Evolutionary conservation across 2,797 vertebrate species (phyloP).

Genomic region (Paramormyrops hopkinsi): DNA sequence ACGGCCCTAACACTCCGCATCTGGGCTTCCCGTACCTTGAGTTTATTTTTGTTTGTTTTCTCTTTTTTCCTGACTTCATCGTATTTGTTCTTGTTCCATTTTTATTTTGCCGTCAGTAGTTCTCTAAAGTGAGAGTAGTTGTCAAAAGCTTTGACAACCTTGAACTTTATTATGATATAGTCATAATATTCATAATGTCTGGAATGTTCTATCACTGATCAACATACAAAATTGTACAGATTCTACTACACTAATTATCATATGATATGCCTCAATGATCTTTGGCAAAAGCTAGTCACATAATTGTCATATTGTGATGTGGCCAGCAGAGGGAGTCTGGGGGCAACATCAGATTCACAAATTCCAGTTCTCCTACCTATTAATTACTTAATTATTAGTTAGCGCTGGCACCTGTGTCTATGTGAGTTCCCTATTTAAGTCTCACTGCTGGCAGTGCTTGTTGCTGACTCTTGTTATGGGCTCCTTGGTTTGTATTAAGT

Average conservation of each 20-base stretch:
- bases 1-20: not conserved
- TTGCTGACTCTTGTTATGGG: not conserved
- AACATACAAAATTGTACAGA: not conserved
- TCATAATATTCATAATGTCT: not conserved
- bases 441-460: not conserved
- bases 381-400: not conserved
- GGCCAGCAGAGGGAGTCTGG: not conserved
- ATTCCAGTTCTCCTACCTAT: not conserved
- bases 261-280: not conserved
- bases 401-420: not conserved
- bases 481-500: not conserved
- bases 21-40: not conserved
- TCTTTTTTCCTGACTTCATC: not conserved
- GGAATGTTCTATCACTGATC: not conserved
- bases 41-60: not conserved
- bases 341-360: not conserved
- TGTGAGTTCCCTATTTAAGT: not conserved
- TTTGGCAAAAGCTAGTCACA: not conserved
- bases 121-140: not conserved
- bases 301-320: not conserved
- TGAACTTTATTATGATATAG: not conserved
- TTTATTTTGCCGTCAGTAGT: not conserved
- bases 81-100: not conserved
- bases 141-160: not conserved
- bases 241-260: not conserved